Evolutionary conservation across 2,888 invertebrate species (phyloP).

Genomic region (Timema cristinae): DNA sequence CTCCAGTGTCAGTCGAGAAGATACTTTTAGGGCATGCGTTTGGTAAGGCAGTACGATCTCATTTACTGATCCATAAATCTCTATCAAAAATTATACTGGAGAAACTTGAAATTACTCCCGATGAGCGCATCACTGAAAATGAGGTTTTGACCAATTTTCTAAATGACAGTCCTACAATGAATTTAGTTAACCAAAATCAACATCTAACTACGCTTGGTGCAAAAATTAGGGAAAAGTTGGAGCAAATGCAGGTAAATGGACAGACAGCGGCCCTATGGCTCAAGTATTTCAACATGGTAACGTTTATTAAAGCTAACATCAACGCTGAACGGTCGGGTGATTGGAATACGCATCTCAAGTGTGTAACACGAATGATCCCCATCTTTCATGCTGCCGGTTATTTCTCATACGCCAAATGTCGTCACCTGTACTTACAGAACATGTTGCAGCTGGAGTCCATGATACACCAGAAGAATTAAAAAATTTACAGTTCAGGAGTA

Average conservation of each 20-base stretch:
- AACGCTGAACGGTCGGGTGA: neutral
- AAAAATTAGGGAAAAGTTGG: neutral
- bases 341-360: constrained; percentile 6
- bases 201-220: neutral
- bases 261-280: neutral
- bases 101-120: neutral
- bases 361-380: neutral
- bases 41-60: neutral
- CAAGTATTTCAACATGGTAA: neutral
- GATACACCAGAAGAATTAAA: neutral
- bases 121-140: neutral
- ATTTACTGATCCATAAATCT: neutral
- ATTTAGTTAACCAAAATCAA: neutral
- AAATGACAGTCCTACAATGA: neutral
- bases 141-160: neutral
- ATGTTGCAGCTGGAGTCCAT: neutral
- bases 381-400: neutral
- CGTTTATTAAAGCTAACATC: neutral
- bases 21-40: neutral
- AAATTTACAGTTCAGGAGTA: neutral
- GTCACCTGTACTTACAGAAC: neutral
- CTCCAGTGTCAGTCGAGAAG: constrained; percentile 2
- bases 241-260: neutral
- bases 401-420: neutral
- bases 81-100: constrained; percentile 3